phyloP scores from a whole-genome alignment of 2,113 vertebrate species.

The Anoura caudifer region DNA sequence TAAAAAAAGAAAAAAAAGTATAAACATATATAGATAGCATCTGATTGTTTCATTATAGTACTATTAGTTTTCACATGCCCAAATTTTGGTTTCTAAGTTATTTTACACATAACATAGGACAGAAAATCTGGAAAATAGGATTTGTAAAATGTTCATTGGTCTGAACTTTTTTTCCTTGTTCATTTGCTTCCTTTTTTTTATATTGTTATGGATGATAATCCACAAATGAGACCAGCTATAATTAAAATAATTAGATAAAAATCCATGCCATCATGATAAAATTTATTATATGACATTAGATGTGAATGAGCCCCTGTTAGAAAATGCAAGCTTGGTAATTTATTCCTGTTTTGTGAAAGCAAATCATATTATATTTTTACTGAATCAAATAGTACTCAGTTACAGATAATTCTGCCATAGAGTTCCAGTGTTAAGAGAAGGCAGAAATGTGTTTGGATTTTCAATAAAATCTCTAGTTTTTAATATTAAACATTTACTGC shows the following conservation, averaged over 20 bases:
- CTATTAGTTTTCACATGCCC: background rate
- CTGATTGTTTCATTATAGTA: background rate
- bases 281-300: background rate
- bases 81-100: background rate
- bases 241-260: conserved; percentile 25
- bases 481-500: background rate
- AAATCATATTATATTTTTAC: background rate
- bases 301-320: background rate
- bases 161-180: background rate
- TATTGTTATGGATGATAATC: background rate
- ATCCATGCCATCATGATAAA: background rate
- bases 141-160: background rate
- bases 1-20: too few species aligned
- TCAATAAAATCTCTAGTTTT: background rate
- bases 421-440: background rate
- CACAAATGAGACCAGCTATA: background rate
- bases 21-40: too few species aligned
- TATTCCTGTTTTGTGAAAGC: background rate
- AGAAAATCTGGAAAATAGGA: background rate
- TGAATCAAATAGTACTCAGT: background rate
- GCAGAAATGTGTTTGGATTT: background rate
- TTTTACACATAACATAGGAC: background rate
- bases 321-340: background rate
- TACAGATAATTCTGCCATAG: background rate
- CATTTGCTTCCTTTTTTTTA: background rate